A percentile compares a stretch with the other conserved stretches of the same genome.
These are phyloP conservation scores for Allacma fusca DNA, from an alignment of 2,888 invertebrate species.

Conservation along the genomic window DNA sequence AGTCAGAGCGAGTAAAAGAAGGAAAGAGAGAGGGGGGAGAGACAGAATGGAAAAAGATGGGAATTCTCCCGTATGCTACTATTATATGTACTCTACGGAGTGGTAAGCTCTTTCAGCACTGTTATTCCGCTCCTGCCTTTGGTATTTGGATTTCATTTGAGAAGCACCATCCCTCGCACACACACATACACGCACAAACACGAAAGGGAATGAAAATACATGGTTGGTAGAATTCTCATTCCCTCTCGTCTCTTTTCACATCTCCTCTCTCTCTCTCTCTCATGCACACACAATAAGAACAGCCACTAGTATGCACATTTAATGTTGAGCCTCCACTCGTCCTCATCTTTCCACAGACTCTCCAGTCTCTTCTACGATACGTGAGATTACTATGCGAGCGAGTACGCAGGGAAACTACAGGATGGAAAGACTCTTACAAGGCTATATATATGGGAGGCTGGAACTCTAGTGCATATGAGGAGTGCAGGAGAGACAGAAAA, in stretches of 20 bases:
- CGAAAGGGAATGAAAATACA: slow-evolving; percentile 1
- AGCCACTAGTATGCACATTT: not conserved
- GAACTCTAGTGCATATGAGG: slow-evolving; percentile 10
- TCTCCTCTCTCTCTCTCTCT: slow-evolving; percentile 4
- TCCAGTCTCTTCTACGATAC: not conserved
- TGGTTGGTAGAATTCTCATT: slow-evolving; percentile 14
- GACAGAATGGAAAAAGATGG: not conserved
- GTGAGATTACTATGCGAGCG: not conserved
- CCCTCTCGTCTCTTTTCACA: slow-evolving; percentile 3
- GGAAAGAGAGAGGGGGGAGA: not conserved
- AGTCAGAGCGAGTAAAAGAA: not conserved
- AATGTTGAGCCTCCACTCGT: not conserved
- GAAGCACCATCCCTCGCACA: not conserved
- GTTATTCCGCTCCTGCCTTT: slow-evolving; percentile 7
- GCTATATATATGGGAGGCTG: too few species aligned
- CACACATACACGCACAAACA: too few species aligned
- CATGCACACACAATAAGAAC: not conserved
- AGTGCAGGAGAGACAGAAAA: not conserved
- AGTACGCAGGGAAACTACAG: not conserved
- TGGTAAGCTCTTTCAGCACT: slow-evolving; percentile 1
- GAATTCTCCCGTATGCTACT: not conserved
- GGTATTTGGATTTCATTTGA: not conserved
- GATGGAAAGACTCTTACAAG: too few species aligned
- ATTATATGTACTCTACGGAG: not conserved
- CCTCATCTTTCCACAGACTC: slow-evolving; percentile 12